Conservation (phyloP, 2,113 vertebrate species). For the Halcyon malimbica region DNA sequence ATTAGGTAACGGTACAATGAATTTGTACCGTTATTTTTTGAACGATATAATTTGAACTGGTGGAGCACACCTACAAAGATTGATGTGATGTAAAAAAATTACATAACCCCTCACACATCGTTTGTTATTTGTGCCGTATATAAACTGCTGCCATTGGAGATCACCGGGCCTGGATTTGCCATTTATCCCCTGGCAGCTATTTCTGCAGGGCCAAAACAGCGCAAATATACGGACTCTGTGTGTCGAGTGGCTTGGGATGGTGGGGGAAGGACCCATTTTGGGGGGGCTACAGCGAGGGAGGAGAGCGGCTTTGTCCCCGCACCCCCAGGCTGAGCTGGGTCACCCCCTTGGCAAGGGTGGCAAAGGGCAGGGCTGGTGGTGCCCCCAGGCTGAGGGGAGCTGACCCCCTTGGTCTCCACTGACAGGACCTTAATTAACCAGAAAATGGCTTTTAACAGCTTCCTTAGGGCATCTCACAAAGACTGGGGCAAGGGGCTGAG, state of each 20-base stretch:
- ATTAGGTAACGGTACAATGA: background rate
- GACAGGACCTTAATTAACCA: background rate
- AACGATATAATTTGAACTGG: too few relatives aligned
- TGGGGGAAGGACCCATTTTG: background rate
- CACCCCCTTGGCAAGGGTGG: background rate
- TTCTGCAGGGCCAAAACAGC: background rate
- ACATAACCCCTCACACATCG: background rate
- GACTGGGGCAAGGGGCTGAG: background rate
- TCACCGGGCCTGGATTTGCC: background rate
- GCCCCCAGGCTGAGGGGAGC: background rate
- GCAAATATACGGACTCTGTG: background rate
- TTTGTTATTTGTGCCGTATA: background rate
- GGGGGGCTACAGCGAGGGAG: background rate
- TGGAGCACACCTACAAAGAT: background rate
- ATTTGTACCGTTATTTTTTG: too few relatives aligned
- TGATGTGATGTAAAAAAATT: background rate
- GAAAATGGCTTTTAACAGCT: too few relatives aligned
- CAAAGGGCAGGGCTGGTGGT: background rate
- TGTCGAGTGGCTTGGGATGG: background rate
- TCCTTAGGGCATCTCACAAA: background rate
- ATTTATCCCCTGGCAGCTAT: background rate
- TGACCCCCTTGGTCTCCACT: background rate
- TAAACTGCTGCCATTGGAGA: background rate
- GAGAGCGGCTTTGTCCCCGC: too few relatives aligned
- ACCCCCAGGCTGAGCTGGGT: background rate